Evolutionary conservation across 2,797 vertebrate genomes (phyloP).

Genomic region (Allobates femoralis): DNA sequence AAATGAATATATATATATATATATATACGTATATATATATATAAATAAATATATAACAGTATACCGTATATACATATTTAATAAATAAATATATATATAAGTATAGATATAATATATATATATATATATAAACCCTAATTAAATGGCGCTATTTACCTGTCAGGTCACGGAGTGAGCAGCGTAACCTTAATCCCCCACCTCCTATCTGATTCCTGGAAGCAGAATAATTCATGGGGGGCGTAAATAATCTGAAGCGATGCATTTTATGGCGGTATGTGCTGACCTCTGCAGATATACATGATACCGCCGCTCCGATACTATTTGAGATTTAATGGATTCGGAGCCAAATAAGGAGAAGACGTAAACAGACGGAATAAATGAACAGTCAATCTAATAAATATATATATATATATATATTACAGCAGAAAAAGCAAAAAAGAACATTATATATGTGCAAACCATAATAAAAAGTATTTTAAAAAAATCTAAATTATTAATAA

Average conservation of each 20-base stretch:
- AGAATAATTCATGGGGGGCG: constrained; percentile 54
- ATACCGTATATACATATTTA: no score
- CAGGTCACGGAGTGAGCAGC: constrained; percentile 45
- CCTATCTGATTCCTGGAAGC: constrained; percentile 37
- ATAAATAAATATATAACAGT: no score
- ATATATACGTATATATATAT: no score
- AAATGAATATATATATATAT: no score
- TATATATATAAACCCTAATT: not conserved
- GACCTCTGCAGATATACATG: constrained; percentile 50
- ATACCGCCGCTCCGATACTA: constrained; percentile 4
- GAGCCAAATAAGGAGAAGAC: not conserved
- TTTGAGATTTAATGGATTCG: constrained; percentile 25
- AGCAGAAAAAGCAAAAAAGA: no score
- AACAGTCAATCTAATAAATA: not conserved
- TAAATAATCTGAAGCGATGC: constrained; percentile 50
- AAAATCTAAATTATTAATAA: no score
- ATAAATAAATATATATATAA: no score
- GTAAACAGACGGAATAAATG: not conserved
- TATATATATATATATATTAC: no score
- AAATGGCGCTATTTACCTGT: constrained; percentile 2
- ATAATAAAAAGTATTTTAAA: no score
- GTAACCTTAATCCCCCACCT: constrained; percentile 34
- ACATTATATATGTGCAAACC: no score
- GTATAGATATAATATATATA: no score
- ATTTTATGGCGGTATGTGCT: constrained; percentile 44